Evolutionary conservation across 2,888 invertebrate species (phyloP).

Genomic region (Digitonthophagus gazella): DNA sequence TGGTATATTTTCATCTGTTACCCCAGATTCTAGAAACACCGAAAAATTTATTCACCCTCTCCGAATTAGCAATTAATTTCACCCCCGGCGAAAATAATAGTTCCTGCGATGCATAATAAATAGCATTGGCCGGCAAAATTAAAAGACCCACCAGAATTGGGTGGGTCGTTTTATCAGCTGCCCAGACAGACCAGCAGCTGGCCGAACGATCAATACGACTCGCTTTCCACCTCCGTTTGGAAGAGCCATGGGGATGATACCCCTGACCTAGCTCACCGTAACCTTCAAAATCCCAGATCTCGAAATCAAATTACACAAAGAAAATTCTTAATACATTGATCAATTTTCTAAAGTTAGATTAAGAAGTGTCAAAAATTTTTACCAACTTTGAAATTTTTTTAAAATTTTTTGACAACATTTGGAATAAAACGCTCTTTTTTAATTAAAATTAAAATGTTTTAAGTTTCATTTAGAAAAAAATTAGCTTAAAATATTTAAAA

Average conservation of each 20-base stretch:
- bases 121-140: not conserved
- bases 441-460: too few relatives aligned
- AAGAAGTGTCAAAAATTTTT: too few relatives aligned
- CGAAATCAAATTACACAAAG: not conserved
- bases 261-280: slow-evolving; percentile 12
- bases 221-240: not conserved
- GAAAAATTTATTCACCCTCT: not conserved
- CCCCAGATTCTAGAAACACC: too few relatives aligned
- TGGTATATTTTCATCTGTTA: too few relatives aligned
- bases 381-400: too few relatives aligned
- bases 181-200: slow-evolving; percentile 3
- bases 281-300: not conserved
- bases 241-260: not conserved
- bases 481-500: too few relatives aligned
- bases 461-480: too few relatives aligned
- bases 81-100: not conserved
- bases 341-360: too few relatives aligned
- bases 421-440: too few relatives aligned
- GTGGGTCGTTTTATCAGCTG: not conserved
- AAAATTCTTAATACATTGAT: not conserved
- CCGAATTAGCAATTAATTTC: not conserved
- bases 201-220: not conserved
- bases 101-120: not conserved
- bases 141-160: too few relatives aligned
- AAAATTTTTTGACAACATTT: too few relatives aligned